Evolutionary conservation across 1,140 invertebrate species (phyloP), one percentile per base, ranked within the genome.

Genomic region (Nasonia giraulti): DNA sequence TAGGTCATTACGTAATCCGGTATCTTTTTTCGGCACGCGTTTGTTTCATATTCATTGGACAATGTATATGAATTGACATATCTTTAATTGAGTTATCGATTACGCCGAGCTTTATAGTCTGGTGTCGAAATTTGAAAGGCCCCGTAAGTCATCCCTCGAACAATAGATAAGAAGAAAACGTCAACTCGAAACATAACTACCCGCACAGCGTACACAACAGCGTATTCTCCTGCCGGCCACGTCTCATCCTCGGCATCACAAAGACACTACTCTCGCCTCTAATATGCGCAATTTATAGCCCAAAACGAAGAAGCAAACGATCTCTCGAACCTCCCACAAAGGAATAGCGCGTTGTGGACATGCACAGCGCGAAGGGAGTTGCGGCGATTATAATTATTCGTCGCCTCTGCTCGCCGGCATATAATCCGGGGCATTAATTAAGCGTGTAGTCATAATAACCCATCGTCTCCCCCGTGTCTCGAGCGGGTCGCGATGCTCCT

Each of bases 361-460:
- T 73, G 6, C 71, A 27, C 5, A 12, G 11, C 71, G 71, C 27
- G 17, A 37, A 37, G 12, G 37, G 17, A 10, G 12, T 14, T 20
- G 27, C 27, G 20, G 47, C 84, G 85, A 89, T 88, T 90, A 90
- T 89, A 89, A 90, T 89, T 89, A 89, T 89, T 89, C 83, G 83
- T 80, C 83, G 87, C 44, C 75, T 84, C 82, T 75, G 80, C 86
- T 85, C 83, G 77, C 62, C 84, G 88, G 78, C 83, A 75, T 83
- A 87, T 91, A 91, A 91, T 91, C 90, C 89, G 74, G 50, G 82
- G 86, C 91, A 92, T 92, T 91, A 91, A 91, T 91, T 92, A 91
- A 88, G 83, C 82, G 80, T 89, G 88, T 91, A 92, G 91, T 92
- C 91, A 92, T 91, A 92, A 92, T 92, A 92, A 88, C 83, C 83